Evolutionary conservation across 2,888 invertebrate genomes (phyloP), one percentile per base, ranked within the genome.

Genomic region (Ochlodes sylvanus): DNA sequence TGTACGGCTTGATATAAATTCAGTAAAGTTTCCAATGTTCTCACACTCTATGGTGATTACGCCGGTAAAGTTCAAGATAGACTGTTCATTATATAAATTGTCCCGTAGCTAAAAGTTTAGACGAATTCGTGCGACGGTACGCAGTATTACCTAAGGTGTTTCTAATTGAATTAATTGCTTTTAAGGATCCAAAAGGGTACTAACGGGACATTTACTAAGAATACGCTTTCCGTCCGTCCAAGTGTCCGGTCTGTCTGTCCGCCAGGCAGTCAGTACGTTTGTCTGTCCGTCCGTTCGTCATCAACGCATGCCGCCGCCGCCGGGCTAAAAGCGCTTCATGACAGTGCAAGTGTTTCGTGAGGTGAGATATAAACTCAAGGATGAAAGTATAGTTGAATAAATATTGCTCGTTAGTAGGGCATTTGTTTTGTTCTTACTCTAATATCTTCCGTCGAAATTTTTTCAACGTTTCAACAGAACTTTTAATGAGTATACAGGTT

Each of bases 41-140:
- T 77, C 77, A 78, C 77, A 76, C 77, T 77, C 78, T 77, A 76
- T 77, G 79, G 77, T 82, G 79, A 84, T 85, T 81, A 81, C 79
- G 41, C 32, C 73, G 73, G 75, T 75, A 78, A 84, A 85, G 77
- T 84, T 82, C 69, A 75, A 82, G 80, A 82, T 83, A 80, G 77
- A 78, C 75, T 76, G 77, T 74, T 75, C 66, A 66, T 66, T 66
- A 58, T 42, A 52, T 60, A 66, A 60, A 54, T 60, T 32, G 52
- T 54, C 42, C 52, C 52, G 50, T 54, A 41, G 57, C 57, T 65
- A 65, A 47, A 47, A 50, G 47, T 58, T 58, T 41, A 58, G 57
- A 41, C 34, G 50, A 50, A 42, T 44, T 65, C 41, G 38, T 15
- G 32, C 50, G 50, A 58, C 41, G 21, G 14, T 27, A 52, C 17